Percentiles rank a stretch among this genome's conserved stretches.
Evolutionary conservation across 1,140 invertebrate genomes (phyloP).

Genomic region (Campoletis sonorensis): DNA sequence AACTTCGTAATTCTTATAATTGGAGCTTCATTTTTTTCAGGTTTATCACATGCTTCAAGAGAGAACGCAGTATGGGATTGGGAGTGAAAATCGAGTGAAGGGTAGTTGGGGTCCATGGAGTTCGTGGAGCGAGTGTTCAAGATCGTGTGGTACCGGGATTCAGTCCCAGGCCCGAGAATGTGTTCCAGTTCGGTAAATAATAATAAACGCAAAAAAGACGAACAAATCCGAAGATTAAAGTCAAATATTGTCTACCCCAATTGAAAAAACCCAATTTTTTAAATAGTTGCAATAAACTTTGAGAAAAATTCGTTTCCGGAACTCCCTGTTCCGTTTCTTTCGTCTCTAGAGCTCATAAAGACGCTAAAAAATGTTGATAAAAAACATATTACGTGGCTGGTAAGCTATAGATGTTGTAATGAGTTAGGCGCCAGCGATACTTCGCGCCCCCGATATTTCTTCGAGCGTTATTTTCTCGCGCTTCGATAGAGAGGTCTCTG

Average conservation of each 20-base stretch:
- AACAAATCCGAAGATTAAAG: too few species aligned
- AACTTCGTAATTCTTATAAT: too few species aligned
- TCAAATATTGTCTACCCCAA: too few species aligned
- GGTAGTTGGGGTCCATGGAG: slow-evolving; percentile 74
- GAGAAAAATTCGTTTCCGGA: not conserved
- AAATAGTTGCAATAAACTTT: not conserved
- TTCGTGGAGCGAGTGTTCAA: slow-evolving; percentile 73
- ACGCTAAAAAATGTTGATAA: slow-evolving; percentile 20
- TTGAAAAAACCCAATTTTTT: not conserved
- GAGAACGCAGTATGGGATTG: slow-evolving; percentile 67
- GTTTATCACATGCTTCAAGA: slow-evolving; percentile 72
- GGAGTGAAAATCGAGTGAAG: slow-evolving; percentile 66
- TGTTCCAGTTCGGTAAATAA: slow-evolving; percentile 64
- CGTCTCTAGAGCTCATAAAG: not conserved
- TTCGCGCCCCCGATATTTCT: slow-evolving; percentile 45
- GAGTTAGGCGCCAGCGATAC: slow-evolving; percentile 51
- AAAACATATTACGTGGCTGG: slow-evolving; percentile 22
- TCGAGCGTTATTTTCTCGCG: slow-evolving; percentile 36
- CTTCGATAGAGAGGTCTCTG: slow-evolving; percentile 23
- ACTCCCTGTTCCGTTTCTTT: too few species aligned
- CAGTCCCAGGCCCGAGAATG: slow-evolving; percentile 73
- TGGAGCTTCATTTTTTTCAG: slow-evolving; percentile 48
- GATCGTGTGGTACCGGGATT: slow-evolving; percentile 73
- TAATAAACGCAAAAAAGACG: not conserved
- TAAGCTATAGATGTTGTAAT: slow-evolving; percentile 46